A percentile compares a stretch with the other conserved stretches of the same genome.
Conservation (phyloP, 2,888 invertebrate genomes). For the Melanophora roralis region DNA sequence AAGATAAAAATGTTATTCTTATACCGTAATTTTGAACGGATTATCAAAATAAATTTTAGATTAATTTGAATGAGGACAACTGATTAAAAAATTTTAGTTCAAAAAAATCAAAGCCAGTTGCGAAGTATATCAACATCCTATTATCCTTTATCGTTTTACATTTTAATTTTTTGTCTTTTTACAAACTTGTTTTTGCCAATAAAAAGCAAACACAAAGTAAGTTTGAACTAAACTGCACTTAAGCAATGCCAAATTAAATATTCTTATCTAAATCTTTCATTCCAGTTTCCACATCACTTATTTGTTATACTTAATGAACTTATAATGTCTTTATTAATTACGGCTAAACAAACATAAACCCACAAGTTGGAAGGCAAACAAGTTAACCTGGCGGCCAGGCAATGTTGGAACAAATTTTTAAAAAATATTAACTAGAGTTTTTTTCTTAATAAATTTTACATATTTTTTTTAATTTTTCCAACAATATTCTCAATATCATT, state of each 20-base stretch:
- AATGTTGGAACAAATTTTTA: too few relatives aligned
- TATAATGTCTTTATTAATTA: slow-evolving; percentile 63
- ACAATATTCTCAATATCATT: slow-evolving; percentile 25
- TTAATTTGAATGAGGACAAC: too few relatives aligned
- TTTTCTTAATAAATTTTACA: not conserved
- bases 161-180: slow-evolving; percentile 11
- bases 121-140: not conserved
- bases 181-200: slow-evolving; percentile 31
- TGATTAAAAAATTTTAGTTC: not conserved
- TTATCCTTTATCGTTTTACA: slow-evolving; percentile 27
- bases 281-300: slow-evolving; percentile 57
- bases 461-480: not conserved
- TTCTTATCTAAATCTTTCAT: slow-evolving; percentile 59
- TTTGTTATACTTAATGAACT: slow-evolving; percentile 63
- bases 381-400: not conserved
- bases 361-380: slow-evolving; percentile 45
- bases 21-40: too few relatives aligned
- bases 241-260: slow-evolving; percentile 54
- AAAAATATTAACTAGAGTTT: too few relatives aligned
- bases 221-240: slow-evolving; percentile 39
- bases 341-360: slow-evolving; percentile 50
- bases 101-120: not conserved
- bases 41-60: too few relatives aligned
- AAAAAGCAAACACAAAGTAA: not conserved
- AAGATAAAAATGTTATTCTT: too few relatives aligned